Evolutionary conservation across 2,888 invertebrate genomes (phyloP).

Genomic region (Erannis defoliaria): DNA sequence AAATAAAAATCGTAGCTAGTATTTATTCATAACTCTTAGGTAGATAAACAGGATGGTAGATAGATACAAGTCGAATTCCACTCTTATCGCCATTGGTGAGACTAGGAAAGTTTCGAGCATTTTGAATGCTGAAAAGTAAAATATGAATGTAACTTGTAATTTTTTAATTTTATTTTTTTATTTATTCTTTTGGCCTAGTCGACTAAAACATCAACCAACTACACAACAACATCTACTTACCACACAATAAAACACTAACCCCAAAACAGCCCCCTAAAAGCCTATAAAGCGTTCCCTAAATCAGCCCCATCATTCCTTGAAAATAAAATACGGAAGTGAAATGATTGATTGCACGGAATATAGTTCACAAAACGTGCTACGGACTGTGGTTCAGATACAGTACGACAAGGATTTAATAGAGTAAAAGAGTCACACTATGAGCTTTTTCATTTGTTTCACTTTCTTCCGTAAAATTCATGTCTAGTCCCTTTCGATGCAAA

Average conservation of each 20-base stretch:
- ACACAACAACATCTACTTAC: not conserved
- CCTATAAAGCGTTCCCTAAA: slow-evolving; percentile 26
- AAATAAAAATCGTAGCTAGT: too few relatives aligned
- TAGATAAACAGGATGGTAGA: too few relatives aligned
- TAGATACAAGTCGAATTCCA: too few relatives aligned
- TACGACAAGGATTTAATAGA: not conserved
- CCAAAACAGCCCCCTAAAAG: slow-evolving; percentile 37
- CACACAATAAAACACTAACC: slow-evolving; percentile 28
- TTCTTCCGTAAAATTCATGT: not conserved
- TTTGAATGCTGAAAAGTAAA: too few relatives aligned
- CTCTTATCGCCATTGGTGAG: too few relatives aligned
- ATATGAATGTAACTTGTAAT: too few relatives aligned
- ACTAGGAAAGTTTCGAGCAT: too few relatives aligned
- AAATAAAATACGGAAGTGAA: slow-evolving; percentile 39
- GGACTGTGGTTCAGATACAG: not conserved
- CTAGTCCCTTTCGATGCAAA: not conserved
- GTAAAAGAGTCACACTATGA: not conserved
- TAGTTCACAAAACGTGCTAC: slow-evolving; percentile 45
- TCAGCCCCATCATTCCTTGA: slow-evolving; percentile 27
- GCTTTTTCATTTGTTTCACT: too few relatives aligned
- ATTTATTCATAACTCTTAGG: too few relatives aligned
- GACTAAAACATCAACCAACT: too few relatives aligned
- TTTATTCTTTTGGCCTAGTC: not conserved
- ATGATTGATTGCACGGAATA: slow-evolving; percentile 58
- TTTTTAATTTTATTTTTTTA: too few relatives aligned